A percentile compares a stretch with the other conserved stretches of the same genome.
These are phyloP conservation scores for Lethrus apterus DNA, from an alignment of 1,140 invertebrate species.

Conservation along the genomic window DNA sequence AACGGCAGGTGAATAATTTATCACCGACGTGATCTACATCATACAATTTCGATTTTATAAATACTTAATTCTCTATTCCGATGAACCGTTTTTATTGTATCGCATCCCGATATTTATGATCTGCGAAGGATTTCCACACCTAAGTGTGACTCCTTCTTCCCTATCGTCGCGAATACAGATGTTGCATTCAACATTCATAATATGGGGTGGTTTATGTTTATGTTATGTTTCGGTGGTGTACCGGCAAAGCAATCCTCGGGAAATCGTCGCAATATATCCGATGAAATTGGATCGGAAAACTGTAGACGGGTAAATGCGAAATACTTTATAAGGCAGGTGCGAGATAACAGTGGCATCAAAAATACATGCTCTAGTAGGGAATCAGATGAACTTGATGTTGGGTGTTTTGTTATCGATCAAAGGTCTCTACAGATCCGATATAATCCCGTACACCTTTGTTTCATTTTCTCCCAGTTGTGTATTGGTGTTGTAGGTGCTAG, in stretches of 20 bases:
- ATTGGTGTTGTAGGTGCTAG: too few species aligned
- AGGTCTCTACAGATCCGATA: too few species aligned
- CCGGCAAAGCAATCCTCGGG: slow-evolving; percentile 35
- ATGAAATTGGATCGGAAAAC: slow-evolving; percentile 35
- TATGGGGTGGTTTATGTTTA: slow-evolving; percentile 30
- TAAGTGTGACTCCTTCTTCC: slow-evolving; percentile 23
- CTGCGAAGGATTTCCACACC: slow-evolving; percentile 21
- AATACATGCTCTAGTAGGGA: slow-evolving; percentile 14
- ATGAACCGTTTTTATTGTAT: slow-evolving; percentile 23
- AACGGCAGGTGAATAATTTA: slow-evolving; percentile 17
- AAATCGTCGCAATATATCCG: slow-evolving; percentile 36
- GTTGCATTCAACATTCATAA: slow-evolving; percentile 23
- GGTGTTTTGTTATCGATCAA: too few species aligned
- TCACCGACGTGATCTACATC: slow-evolving; percentile 17
- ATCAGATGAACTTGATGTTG: too few species aligned
- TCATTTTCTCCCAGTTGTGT: too few species aligned
- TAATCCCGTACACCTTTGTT: too few species aligned
- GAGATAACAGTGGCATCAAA: slow-evolving; percentile 11
- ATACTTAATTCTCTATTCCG: slow-evolving; percentile 24
- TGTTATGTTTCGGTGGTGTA: too few species aligned
- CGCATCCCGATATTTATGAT: slow-evolving; percentile 24
- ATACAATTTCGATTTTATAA: slow-evolving; percentile 14
- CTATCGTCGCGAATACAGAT: slow-evolving; percentile 17
- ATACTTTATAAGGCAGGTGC: slow-evolving; percentile 31
- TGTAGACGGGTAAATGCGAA: slow-evolving; percentile 26